phyloP scores from a whole-genome alignment of 2,797 vertebrate genomes.

The Atherinosoma microstoma region DNA sequence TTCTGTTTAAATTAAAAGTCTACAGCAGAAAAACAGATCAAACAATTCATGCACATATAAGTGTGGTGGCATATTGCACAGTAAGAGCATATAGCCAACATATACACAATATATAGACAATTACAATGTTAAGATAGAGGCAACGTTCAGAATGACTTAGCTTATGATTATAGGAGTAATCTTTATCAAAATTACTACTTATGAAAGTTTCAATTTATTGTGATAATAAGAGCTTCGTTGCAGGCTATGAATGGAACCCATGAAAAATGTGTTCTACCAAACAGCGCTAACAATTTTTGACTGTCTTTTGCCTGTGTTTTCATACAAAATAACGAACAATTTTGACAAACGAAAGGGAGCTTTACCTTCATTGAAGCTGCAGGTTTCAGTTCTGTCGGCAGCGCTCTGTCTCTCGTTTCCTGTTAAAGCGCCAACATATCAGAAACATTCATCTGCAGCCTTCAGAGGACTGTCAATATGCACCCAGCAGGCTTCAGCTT shows the following conservation, averaged over 20 bases:
- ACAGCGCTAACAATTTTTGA: neutral
- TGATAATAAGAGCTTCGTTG: neutral
- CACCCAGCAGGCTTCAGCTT: neutral
- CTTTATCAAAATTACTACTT: neutral
- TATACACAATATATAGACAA: neutral
- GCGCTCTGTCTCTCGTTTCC: conserved; percentile 58
- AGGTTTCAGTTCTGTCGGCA: conserved; percentile 57
- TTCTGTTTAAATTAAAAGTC: neutral
- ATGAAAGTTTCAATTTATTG: neutral
- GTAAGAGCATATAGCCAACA: neutral
- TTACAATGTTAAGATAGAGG: neutral
- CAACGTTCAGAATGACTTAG: neutral
- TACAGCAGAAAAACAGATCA: neutral
- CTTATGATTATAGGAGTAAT: neutral
- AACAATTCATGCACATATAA: neutral
- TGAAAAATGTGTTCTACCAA: neutral
- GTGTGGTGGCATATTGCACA: neutral
- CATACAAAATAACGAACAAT: neutral
- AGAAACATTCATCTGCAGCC: conserved; percentile 15
- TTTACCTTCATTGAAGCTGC: conserved; percentile 53
- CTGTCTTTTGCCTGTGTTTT: neutral
- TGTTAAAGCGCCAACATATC: conserved; percentile 38
- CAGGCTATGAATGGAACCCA: neutral
- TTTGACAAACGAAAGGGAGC: neutral
- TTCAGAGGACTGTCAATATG: neutral